Evolutionary conservation across 2,113 vertebrate genomes (phyloP), one percentile per base, ranked within the genome.

Genomic region (Otocyon megalotis): DNA sequence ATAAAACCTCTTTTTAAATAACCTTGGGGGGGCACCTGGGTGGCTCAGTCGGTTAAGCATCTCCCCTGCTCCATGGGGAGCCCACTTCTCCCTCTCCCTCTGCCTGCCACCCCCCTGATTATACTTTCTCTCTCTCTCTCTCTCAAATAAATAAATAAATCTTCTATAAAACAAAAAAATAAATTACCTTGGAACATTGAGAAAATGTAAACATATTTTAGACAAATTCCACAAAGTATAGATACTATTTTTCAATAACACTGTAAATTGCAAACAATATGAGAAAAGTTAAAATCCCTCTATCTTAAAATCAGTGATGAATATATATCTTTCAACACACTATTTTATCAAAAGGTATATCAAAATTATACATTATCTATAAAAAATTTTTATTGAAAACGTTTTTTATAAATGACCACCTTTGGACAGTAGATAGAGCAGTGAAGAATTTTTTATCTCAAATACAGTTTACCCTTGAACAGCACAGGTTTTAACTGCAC

Each of bases 1-100:
- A 94, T n/a, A 54, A 82, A 93, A 81, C n/a, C 19, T 74, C 10
- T 26, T 77, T 89, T 72, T 86, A 95, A 65, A 76, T 86, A 37
- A 74, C 26, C 19, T 56, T 82, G 28, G 69, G 43, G 43, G 43
- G 43, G 43, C 5, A 5, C 43, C 43, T 43, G 43, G 43, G 43
- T 43, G 43, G 5, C 43, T 43, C 43, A 43, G 1, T 43, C 5
- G 5, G 43, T 43, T 43, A 43, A 43, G 43, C 43, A 43, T 43
- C 43, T 43, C 43, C 43, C 43, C 43, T 43, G 43, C 43, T 43
- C 5, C 43, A 5, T 43, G 43, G 43, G 43, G 43, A 43, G 43
- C 43, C 43, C 5, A 43, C 43, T 43, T 43, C 43, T 43, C 43
- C 43, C 43, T 5, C 43, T 43, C 43, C 5, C 43, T 43, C 43